Conservation (phyloP, 2,113 vertebrate genomes). For the Nerophis lumbriciformis region DNA sequence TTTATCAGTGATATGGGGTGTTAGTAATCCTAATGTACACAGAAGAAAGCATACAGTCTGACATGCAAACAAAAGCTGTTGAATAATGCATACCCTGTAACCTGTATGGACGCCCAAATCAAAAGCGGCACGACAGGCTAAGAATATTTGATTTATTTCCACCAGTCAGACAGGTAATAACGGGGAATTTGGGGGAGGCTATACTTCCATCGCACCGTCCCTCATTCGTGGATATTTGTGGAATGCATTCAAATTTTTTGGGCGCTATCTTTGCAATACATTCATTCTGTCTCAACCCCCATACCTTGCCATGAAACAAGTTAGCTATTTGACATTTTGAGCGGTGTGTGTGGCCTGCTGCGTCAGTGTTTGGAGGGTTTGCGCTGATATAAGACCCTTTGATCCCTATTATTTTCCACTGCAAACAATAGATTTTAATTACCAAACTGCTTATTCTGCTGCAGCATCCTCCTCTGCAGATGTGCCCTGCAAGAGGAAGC, state of each 20-base stretch:
- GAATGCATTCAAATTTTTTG: slow-evolving; percentile 25
- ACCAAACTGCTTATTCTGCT: slow-evolving; percentile 42
- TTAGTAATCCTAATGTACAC: slow-evolving; percentile 35
- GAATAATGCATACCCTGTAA: slow-evolving; percentile 66
- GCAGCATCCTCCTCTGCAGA: slow-evolving; percentile 21
- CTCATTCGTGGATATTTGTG: slow-evolving; percentile 23
- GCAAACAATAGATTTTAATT: slow-evolving; percentile 63
- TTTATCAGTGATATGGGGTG: slow-evolving; percentile 7
- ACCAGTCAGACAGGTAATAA: background rate
- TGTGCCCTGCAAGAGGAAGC: slow-evolving; percentile 34
- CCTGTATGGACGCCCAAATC: slow-evolving; percentile 45
- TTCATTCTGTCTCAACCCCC: slow-evolving; percentile 24
- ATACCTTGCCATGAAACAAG: slow-evolving; percentile 23
- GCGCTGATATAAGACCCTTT: slow-evolving; percentile 51
- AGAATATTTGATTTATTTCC: slow-evolving; percentile 23
- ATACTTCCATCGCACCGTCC: slow-evolving; percentile 5
- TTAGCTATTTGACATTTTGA: slow-evolving; percentile 45
- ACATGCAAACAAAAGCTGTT: slow-evolving; percentile 46
- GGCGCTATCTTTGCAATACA: slow-evolving; percentile 35
- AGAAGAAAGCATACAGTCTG: slow-evolving; percentile 40
- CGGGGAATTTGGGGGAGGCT: slow-evolving; percentile 7
- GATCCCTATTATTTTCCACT: slow-evolving; percentile 53
- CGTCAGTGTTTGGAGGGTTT: slow-evolving; percentile 44
- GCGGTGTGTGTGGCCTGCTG: slow-evolving; percentile 48
- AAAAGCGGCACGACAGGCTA: slow-evolving; percentile 47